A percentile compares a stretch with the other conserved stretches of the same genome.
Conservation (phyloP, 1,140 invertebrate genomes). For the Drosophila eugracilis region DNA sequence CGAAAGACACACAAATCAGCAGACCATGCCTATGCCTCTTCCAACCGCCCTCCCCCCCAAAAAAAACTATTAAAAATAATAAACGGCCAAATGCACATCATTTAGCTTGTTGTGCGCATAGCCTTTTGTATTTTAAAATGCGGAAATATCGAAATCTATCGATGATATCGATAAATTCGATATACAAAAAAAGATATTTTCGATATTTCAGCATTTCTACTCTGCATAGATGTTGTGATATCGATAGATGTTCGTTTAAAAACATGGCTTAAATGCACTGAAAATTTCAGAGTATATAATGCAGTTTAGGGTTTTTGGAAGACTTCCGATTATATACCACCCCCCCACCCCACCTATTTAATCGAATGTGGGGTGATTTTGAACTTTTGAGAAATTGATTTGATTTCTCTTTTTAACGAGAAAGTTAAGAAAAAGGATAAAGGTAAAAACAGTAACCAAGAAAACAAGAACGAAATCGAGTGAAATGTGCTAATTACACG, state of each 20-base stretch:
- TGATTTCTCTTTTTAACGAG: constrained; percentile 26
- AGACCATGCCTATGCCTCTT: constrained; percentile 33
- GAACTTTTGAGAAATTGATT: constrained; percentile 41
- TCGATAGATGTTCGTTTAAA: constrained; percentile 4
- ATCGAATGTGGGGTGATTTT: constrained; percentile 16
- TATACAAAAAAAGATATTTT: too few species aligned
- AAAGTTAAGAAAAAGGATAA: constrained; percentile 6
- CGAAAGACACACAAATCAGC: constrained; percentile 33
- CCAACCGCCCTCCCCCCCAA: too few species aligned
- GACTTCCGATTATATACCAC: not conserved
- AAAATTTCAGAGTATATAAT: not conserved
- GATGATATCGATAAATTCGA: not conserved
- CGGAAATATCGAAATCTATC: not conserved
- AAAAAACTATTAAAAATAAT: too few species aligned
- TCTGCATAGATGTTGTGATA: constrained; percentile 30
- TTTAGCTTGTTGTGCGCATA: constrained; percentile 15
- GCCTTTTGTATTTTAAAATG: constrained; percentile 1
- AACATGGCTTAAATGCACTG: constrained; percentile 5
- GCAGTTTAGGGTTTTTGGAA: not conserved
- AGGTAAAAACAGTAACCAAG: constrained; percentile 37
- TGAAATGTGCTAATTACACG: constrained; percentile 62
- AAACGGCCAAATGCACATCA: constrained; percentile 16
- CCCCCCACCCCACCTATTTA: not conserved
- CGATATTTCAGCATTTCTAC: constrained; percentile 11
- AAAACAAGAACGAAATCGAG: constrained; percentile 46